Conservation (phyloP, 2,113 vertebrate species). For the Aldabrachelys gigantea region DNA sequence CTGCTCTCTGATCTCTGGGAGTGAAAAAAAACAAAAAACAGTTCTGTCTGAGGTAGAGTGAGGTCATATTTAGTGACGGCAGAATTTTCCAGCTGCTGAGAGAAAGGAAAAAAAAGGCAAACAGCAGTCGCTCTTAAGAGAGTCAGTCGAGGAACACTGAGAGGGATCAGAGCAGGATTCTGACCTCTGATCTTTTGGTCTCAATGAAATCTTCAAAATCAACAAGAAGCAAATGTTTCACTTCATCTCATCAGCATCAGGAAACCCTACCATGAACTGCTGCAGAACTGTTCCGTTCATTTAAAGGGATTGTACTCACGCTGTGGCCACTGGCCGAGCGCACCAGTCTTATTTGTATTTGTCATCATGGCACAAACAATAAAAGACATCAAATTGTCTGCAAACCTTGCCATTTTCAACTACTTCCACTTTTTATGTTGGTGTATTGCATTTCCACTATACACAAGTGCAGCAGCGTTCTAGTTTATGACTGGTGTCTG, state of each 20-base stretch:
- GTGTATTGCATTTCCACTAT: background rate
- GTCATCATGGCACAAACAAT: background rate
- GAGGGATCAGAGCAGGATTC: background rate
- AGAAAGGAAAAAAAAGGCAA: background rate
- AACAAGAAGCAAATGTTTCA: background rate
- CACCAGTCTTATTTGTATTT: background rate
- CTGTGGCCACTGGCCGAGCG: background rate
- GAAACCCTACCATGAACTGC: no score
- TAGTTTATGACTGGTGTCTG: background rate
- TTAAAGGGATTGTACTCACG: background rate
- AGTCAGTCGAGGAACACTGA: background rate
- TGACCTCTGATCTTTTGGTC: background rate
- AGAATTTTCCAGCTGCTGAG: background rate
- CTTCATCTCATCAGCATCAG: background rate
- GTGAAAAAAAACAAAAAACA: background rate
- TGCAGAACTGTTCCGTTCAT: background rate
- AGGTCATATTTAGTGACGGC: background rate
- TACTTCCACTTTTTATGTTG: background rate
- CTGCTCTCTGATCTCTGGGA: background rate
- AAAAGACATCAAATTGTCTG: background rate
- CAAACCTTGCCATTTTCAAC: background rate
- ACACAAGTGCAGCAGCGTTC: background rate
- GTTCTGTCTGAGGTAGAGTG: background rate
- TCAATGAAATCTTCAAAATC: background rate
- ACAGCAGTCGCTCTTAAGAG: no score